Evolutionary conservation across 1,140 invertebrate genomes (phyloP).

Genomic region (Drosophila parvula): DNA sequence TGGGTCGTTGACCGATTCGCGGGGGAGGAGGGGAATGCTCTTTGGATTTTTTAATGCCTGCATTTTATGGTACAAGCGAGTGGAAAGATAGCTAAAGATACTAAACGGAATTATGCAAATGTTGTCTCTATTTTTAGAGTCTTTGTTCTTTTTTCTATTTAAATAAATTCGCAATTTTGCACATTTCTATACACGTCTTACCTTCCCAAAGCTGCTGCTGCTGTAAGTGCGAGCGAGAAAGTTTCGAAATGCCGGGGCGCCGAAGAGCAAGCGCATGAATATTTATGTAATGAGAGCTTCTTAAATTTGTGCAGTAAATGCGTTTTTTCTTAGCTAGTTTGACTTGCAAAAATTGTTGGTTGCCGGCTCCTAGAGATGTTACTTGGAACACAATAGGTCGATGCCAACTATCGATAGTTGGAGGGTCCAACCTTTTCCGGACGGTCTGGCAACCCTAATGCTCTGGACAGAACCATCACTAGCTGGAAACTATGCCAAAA

Average conservation of each 20-base stretch:
- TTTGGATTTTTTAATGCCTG: not conserved
- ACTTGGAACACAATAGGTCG: not conserved
- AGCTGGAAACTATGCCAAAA: conserved; percentile 41
- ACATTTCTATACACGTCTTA: conserved; percentile 27
- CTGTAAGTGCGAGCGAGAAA: conserved; percentile 44
- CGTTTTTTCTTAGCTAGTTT: conserved; percentile 10
- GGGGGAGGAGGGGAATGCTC: not conserved
- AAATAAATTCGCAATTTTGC: not conserved
- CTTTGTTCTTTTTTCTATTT: conserved; percentile 21
- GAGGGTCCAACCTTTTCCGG: not conserved
- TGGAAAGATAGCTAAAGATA: not conserved
- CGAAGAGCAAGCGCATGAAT: conserved; percentile 59
- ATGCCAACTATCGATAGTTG: not conserved
- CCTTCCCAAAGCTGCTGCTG: conserved; percentile 40
- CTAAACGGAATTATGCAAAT: conserved; percentile 55
- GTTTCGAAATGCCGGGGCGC: conserved; percentile 24
- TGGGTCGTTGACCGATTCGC: conserved; percentile 48
- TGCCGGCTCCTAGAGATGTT: conserved; percentile 47
- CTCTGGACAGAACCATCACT: not conserved
- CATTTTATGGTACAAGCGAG: too few relatives aligned
- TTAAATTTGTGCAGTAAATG: conserved; percentile 11
- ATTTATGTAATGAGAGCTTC: not conserved
- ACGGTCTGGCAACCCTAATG: conserved; percentile 25
- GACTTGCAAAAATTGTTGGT: conserved; percentile 52
- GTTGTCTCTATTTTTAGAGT: conserved; percentile 59